Base-by-base conservation (phyloP, 1,140 invertebrate genomes). In the Macrotrachela quadricornifera region DNA sequence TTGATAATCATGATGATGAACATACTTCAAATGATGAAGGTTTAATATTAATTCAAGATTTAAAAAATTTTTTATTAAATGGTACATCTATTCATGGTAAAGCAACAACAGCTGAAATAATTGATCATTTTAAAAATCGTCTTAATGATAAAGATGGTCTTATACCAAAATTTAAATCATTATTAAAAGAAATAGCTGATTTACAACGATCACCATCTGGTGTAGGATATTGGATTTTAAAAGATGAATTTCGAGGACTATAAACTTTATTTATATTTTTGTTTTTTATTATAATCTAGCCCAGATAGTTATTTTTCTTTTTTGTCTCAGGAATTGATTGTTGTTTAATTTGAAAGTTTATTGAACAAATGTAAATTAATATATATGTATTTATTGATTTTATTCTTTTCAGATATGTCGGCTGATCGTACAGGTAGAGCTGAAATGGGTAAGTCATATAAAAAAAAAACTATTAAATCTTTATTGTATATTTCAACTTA, bases 121-220 rank as follows among this genome's bases (percentile, higher is more conserved):
- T 42, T 37, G 37, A 53, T 47, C 37, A 47, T 53, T 53, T 53
- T 36, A 36, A 53, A 13, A n/a, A 46, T 18, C 46, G 46, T 37
- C 17, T 53, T 2, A 48, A 30, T 37, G 46, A 47, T 39, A 38
- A 47, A 30, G 3, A 2, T 30, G 21, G 21, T 39, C 40, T 46
- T 41, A 36, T 44, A 6, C 42, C 44, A n/a, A 45, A 37, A 17
- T 53, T 53, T 47, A 53, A 53, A 21, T 38, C 45, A 12, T 21
- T 53, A 39, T 48, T 53, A 18, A 53, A 47, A 53, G 38, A 53
- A 47, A 47, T 53, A 1, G 46, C 44, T 48, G 45, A 46, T 8
- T 47, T 53, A 36, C 41, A 21, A 46, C 13, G 40, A 42, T 39
- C 38, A 47, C 44, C 44, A 45, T 37, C 49, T 44, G 44, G 44